Conservation (phyloP, 92 coral and sea anemone genomes). For the Porites lobata region DNA sequence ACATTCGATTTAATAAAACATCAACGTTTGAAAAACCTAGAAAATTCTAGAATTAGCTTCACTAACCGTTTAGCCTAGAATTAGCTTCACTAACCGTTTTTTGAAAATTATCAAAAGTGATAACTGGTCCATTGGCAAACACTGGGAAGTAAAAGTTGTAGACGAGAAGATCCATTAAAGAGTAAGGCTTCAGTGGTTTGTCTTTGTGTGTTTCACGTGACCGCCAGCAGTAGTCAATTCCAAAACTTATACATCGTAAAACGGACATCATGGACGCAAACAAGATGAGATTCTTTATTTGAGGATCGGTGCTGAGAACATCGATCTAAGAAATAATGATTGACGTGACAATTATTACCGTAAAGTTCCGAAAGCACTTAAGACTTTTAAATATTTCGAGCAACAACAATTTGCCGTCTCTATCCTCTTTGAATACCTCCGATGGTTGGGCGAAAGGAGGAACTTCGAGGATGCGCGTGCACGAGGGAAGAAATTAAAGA, state of each 20-base stretch:
- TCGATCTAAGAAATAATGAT: conserved; percentile 63
- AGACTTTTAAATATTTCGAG: not conserved
- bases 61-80: conserved; percentile 66
- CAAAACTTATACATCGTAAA: conserved; percentile 91
- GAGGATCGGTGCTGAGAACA: conserved; percentile 51
- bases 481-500: no score
- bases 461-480: no score
- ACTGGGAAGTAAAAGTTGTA: conserved; percentile 92
- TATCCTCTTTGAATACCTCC: no score
- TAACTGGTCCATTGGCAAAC: conserved; percentile 94
- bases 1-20: no score
- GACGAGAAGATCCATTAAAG: conserved; percentile 85
- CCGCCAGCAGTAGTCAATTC: conserved; percentile 84
- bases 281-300: conserved; percentile 74
- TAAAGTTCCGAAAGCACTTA: not conserved
- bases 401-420: no score
- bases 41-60: not conserved
- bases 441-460: no score
- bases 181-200: conserved; percentile 54
- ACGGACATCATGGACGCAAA: conserved; percentile 87
- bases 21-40: no score
- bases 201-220: conserved; percentile 36
- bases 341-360: not conserved
- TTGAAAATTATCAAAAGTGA: conserved; percentile 82
- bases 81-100: conserved; percentile 67